Conservation (phyloP, 2,113 vertebrate species). For the Acrocephalus arundinaceus region DNA sequence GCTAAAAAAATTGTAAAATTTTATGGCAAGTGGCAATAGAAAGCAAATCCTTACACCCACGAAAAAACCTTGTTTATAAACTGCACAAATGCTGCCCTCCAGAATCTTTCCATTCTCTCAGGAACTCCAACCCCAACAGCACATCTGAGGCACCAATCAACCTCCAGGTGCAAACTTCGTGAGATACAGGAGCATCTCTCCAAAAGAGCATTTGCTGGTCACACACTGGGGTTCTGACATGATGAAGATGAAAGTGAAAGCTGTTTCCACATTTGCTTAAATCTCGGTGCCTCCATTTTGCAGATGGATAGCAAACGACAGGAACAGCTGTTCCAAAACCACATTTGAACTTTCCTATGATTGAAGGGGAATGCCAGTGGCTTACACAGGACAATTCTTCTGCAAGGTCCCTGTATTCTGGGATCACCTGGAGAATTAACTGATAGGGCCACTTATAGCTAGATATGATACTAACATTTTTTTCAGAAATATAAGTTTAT, state of each 20-base stretch:
- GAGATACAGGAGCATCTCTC: neutral
- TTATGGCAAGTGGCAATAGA: neutral
- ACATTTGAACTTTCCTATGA: neutral
- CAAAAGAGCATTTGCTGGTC: neutral
- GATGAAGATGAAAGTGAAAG: neutral
- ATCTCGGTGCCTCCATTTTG: neutral
- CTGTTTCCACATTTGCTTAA: neutral
- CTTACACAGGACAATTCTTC: neutral
- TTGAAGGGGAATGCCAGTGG: neutral
- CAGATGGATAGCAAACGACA: neutral
- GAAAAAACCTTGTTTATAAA: neutral
- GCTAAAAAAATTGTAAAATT: neutral
- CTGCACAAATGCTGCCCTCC: neutral
- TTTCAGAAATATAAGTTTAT: neutral
- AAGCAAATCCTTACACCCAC: neutral
- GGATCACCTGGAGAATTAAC: neutral
- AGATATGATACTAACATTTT: neutral
- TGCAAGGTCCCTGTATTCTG: neutral
- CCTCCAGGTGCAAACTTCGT: neutral
- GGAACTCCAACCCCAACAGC: neutral
- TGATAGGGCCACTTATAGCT: neutral
- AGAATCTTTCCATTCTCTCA: neutral
- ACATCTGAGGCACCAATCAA: neutral
- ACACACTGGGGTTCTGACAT: neutral
- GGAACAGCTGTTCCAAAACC: slow-evolving; percentile 1